Percentiles rank a stretch among this genome's conserved stretches.
Conservation (phyloP, 2,797 vertebrate genomes). For the Leucoraja ocellata region DNA sequence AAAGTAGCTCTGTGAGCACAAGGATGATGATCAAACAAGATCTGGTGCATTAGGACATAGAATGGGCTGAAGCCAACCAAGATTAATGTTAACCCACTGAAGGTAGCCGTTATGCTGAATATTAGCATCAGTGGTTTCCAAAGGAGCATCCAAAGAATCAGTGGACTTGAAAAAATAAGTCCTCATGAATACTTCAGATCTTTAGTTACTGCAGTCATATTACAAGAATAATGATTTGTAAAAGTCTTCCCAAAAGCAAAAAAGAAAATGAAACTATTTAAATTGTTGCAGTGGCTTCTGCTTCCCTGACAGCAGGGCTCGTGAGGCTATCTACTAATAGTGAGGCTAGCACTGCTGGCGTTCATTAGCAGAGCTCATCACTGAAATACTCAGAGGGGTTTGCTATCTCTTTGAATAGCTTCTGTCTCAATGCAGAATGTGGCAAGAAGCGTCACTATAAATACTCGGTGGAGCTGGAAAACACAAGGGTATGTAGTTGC, state of each 20-base stretch:
- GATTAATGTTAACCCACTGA: not conserved
- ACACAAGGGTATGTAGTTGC: no score
- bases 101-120: not conserved
- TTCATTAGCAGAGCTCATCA: not conserved
- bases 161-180: not conserved
- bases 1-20: not conserved
- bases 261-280: not conserved
- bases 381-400: not conserved
- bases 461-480: not conserved
- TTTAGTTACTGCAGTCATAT: not conserved
- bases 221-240: not conserved
- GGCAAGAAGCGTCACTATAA: not conserved
- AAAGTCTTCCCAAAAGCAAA: not conserved
- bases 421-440: not conserved
- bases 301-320: not conserved
- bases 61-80: not conserved
- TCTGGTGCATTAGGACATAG: not conserved
- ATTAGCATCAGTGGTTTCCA: not conserved
- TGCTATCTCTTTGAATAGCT: not conserved
- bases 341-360: not conserved
- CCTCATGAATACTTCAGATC: not conserved
- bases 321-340: not conserved
- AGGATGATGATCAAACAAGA: not conserved
- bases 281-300: not conserved
- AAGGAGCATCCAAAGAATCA: not conserved